Percentiles rank a stretch among this genome's conserved stretches.
Evolutionary conservation across 2,888 invertebrate genomes (phyloP).

Genomic region (Drosophila lacicola): DNA sequence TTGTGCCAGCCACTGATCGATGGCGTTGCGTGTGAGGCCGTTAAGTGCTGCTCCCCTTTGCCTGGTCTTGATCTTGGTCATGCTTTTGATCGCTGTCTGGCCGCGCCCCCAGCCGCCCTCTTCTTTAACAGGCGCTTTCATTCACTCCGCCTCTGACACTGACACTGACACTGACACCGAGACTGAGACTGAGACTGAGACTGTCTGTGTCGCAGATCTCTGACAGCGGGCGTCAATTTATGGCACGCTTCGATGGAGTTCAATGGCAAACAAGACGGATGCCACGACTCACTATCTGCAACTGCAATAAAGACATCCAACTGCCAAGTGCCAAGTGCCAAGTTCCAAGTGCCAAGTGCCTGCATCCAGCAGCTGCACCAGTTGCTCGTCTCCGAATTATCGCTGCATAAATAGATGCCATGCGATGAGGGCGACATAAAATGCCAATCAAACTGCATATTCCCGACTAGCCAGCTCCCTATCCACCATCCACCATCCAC

Average conservation of each 20-base stretch:
- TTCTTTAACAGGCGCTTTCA: slow-evolving; percentile 4
- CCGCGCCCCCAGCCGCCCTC: neutral
- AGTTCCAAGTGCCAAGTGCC: slow-evolving; percentile 4
- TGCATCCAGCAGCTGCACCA: slow-evolving; percentile 27
- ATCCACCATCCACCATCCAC: slow-evolving; percentile 8
- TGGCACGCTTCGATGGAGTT: slow-evolving; percentile 79
- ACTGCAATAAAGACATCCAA: slow-evolving; percentile 64
- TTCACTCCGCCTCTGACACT: slow-evolving; percentile 11
- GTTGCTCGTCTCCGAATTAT: slow-evolving; percentile 67
- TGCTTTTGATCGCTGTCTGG: slow-evolving; percentile 28
- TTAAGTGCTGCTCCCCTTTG: slow-evolving; percentile 50
- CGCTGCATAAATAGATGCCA: slow-evolving; percentile 67
- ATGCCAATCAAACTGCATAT: neutral
- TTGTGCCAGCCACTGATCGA: slow-evolving; percentile 55
- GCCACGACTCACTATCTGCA: slow-evolving; percentile 17
- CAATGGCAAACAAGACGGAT: slow-evolving; percentile 62
- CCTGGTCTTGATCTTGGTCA: slow-evolving; percentile 23
- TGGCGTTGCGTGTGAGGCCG: slow-evolving; percentile 43
- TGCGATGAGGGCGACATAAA: slow-evolving; percentile 34
- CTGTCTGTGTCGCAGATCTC: slow-evolving; percentile 45
- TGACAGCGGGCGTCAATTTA: slow-evolving; percentile 75
- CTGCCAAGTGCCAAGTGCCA: slow-evolving; percentile 36
- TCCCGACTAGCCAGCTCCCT: neutral
- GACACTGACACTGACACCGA: neutral
- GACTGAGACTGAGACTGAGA: slow-evolving; percentile 22